Conservation (phyloP, 2,113 vertebrate species). For the Chionis minor region DNA sequence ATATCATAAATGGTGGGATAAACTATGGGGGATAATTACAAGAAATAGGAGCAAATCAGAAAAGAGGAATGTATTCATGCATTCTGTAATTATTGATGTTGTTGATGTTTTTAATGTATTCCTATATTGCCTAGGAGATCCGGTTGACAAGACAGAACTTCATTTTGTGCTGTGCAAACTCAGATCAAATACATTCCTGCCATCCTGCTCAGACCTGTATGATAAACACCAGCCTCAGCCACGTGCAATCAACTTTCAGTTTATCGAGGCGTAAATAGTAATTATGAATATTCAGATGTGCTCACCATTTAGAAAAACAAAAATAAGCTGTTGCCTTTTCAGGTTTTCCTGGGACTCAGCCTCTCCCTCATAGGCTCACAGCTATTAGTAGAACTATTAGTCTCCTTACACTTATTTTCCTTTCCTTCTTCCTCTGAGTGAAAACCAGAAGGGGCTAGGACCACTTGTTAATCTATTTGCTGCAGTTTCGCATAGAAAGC, state of each 20-base stretch:
- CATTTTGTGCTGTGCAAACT: conserved; percentile 9
- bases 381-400: neutral
- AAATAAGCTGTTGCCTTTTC: conserved; percentile 9
- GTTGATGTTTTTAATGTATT: neutral
- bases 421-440: neutral
- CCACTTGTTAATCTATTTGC: neutral
- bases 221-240: conserved; percentile 19
- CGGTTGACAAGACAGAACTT: neutral
- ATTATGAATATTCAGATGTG: conserved; percentile 2
- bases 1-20: neutral
- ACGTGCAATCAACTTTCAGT: neutral
- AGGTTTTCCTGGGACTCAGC: neutral
- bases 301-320: neutral
- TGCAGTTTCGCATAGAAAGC: neutral
- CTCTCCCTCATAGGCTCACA: neutral
- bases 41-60: neutral
- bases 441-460: neutral
- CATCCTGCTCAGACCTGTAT: conserved; percentile 32
- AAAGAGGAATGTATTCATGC: neutral
- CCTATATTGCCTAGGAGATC: neutral
- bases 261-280: conserved; percentile 2
- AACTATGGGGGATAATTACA: neutral
- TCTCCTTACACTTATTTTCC: neutral
- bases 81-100: neutral
- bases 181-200: conserved; percentile 57